Base-by-base conservation (phyloP, 1,140 invertebrate genomes). In the Nasonia giraulti region DNA sequence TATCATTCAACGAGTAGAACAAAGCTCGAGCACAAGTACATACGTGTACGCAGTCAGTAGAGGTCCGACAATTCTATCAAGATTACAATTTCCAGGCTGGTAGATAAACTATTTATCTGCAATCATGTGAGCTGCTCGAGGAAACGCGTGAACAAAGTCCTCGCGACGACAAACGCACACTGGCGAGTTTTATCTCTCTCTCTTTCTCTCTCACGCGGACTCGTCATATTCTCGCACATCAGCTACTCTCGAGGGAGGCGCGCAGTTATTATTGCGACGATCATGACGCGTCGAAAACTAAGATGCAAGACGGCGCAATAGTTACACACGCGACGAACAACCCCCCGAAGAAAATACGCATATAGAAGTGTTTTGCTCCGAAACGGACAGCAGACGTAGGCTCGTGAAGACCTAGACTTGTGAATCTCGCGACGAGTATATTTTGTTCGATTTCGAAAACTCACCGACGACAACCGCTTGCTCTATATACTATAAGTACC, bases 101-200 rank as follows among this genome's bases (percentile, higher is more conserved):
- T 0, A 37, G 73, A 75, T 75, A 76, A 40, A 20, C 27, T 62
- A 20, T 78, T 80, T 80, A 80, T 80, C 78, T 23, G 17, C 47
- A 40, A 69, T 80, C 62, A 80, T 68, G 78, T 33, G 37, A 68
- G 4, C 20, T 5, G 11, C 27, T 44, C 33, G 66, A 44, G 80
- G 84, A 87, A 81, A 44, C 74, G 37, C 80, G n/a, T 50, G 69
- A 81, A 40, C 50, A 80, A 40, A 84, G 69, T 78, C 40, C 74
- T 76, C 40, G 40, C 14, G 17, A 71, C 68, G 68, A 62, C 55
- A 7, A 62, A 17, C 20, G n/a, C 55, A 8, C 20, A n/a, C 55
- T 62, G 55, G 55, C 17, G 17, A 20, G 17, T 62, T n/a, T 62
- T 62, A 62, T 62, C 55, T 62, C 20, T 62, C 55, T 62, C 55